Evolutionary conservation across 2,888 invertebrate genomes (phyloP).

Genomic region (Patella pellucida): DNA sequence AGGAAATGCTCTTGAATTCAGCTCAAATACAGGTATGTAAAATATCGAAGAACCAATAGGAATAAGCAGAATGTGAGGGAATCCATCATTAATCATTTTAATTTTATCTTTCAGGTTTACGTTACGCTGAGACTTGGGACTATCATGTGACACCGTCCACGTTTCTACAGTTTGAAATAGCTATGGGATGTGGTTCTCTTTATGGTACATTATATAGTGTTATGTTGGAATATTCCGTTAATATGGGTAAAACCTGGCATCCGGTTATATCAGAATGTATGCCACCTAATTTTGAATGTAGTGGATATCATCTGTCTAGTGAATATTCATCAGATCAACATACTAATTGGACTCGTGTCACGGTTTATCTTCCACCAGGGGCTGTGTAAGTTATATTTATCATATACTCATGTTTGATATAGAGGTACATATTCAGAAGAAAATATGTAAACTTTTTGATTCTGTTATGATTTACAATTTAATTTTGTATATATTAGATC

Average conservation of each 20-base stretch:
- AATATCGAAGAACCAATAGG: neutral
- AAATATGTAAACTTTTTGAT: too few relatives aligned
- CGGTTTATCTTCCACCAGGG: slow-evolving; percentile 66
- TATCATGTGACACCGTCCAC: slow-evolving; percentile 68
- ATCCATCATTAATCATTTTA: too few relatives aligned
- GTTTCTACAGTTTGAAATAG: slow-evolving; percentile 72
- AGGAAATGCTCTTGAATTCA: slow-evolving; percentile 69
- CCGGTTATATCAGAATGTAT: slow-evolving; percentile 67
- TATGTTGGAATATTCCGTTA: slow-evolving; percentile 69
- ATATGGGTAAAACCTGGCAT: slow-evolving; percentile 70
- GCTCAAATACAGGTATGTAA: slow-evolving; percentile 63
- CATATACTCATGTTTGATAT: neutral
- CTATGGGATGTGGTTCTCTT: slow-evolving; percentile 68
- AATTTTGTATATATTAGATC: too few relatives aligned
- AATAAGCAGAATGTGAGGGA: neutral
- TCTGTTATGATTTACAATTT: too few relatives aligned
- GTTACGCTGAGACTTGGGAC: slow-evolving; percentile 72
- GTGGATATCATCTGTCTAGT: slow-evolving; percentile 67
- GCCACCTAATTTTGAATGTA: slow-evolving; percentile 70
- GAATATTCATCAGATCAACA: slow-evolving; percentile 63
- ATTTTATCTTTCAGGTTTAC: slow-evolving; percentile 37
- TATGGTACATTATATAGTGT: slow-evolving; percentile 63
- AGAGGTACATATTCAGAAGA: neutral
- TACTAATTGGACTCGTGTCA: slow-evolving; percentile 69
- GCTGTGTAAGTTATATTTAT: slow-evolving; percentile 64